Conservation (phyloP, 2,888 invertebrate species). For the Ferdinandea cuprea region DNA sequence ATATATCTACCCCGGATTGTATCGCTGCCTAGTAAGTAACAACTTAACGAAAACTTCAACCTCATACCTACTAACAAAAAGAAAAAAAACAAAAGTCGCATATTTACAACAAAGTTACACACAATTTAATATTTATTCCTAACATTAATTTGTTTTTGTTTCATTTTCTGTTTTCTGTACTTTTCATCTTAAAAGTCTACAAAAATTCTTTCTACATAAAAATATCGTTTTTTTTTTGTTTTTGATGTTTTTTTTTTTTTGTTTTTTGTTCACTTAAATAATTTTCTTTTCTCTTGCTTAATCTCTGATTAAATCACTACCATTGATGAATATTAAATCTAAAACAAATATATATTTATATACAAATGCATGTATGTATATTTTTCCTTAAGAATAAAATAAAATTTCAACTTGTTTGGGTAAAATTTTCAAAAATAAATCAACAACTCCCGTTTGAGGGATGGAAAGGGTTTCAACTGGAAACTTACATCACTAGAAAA, state of each 20-base stretch:
- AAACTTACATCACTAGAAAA: slow-evolving; percentile 56
- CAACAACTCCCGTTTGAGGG: slow-evolving; percentile 35
- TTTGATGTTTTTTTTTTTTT: slow-evolving; percentile 27
- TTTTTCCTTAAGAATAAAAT: slow-evolving; percentile 33
- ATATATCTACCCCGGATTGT: too few species aligned
- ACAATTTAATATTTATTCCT: slow-evolving; percentile 72
- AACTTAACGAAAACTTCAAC: too few species aligned
- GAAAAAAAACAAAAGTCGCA: not conserved
- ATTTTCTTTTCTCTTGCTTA: slow-evolving; percentile 47
- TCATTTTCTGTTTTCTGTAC: slow-evolving; percentile 20
- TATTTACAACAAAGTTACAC: slow-evolving; percentile 59
- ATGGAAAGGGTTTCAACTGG: slow-evolving; percentile 21
- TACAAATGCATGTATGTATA: slow-evolving; percentile 3
- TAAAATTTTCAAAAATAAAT: slow-evolving; percentile 32
- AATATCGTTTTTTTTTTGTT: slow-evolving; percentile 53
- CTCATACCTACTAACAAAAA: too few species aligned
- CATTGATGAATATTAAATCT: slow-evolving; percentile 58
- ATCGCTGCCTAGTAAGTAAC: too few species aligned
- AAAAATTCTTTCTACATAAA: slow-evolving; percentile 72
- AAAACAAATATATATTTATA: slow-evolving; percentile 30
- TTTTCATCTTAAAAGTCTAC: slow-evolving; percentile 67
- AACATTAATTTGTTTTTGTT: slow-evolving; percentile 56
- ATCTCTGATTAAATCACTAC: slow-evolving; percentile 72
- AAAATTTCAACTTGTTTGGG: slow-evolving; percentile 42
- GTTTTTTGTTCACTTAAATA: slow-evolving; percentile 55